These are phyloP conservation scores for Neelides folsomi DNA, from an alignment of 2,888 invertebrate genomes.

Conservation along the genomic window DNA sequence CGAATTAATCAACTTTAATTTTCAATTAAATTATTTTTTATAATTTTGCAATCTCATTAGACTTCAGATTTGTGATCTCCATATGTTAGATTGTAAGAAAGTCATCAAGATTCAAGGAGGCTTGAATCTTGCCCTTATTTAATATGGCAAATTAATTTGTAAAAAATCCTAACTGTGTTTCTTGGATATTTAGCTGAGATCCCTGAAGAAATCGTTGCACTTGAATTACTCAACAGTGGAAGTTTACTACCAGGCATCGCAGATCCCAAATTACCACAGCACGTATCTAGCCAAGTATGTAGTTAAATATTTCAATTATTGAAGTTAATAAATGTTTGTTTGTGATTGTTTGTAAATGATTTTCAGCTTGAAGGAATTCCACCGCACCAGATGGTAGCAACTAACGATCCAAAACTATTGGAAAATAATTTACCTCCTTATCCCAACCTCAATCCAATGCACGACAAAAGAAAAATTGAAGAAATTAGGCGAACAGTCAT, in stretches of 20 bases:
- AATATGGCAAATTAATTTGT: too few relatives aligned
- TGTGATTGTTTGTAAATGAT: conserved; percentile 7
- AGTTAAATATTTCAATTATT: neutral
- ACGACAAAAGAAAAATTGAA: conserved; percentile 80
- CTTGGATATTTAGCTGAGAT: conserved; percentile 51
- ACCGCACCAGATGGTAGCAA: conserved; percentile 71
- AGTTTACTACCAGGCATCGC: conserved; percentile 75
- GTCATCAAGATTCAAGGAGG: too few relatives aligned
- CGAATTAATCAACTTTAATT: too few relatives aligned
- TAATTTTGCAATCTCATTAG: neutral
- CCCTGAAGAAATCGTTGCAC: conserved; percentile 86
- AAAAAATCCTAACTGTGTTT: conserved; percentile 3
- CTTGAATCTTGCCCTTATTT: too few relatives aligned
- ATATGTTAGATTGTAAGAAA: too few relatives aligned
- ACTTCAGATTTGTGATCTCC: too few relatives aligned
- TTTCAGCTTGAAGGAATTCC: conserved; percentile 57
- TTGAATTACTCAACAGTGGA: conserved; percentile 83
- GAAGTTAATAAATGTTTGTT: conserved; percentile 1
- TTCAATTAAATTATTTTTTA: too few relatives aligned
- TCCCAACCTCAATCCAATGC: conserved; percentile 74
- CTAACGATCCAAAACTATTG: conserved; percentile 76
- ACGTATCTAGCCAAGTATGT: conserved; percentile 63
- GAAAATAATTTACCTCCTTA: conserved; percentile 73
- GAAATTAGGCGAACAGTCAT: conserved; percentile 89
- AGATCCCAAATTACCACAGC: conserved; percentile 75